Percentiles rank a stretch among this genome's conserved stretches.
Conservation (phyloP, 2,113 vertebrate species). For the Casuarius casuarius region DNA sequence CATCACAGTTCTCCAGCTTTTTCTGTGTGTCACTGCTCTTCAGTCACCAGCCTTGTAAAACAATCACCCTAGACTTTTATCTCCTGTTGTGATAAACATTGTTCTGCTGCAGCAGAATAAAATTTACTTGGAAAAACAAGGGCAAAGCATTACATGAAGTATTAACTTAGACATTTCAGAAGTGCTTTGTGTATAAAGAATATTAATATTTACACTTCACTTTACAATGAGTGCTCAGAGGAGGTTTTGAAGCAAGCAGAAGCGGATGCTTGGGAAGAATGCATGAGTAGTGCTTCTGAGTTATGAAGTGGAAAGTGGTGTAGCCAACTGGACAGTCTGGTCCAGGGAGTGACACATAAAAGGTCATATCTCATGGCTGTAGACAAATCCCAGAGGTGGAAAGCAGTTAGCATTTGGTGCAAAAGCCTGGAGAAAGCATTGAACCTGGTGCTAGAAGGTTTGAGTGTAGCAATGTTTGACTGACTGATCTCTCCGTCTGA, state of each 20-base stretch:
- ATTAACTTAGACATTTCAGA: conserved; percentile 19
- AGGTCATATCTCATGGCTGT: not conserved
- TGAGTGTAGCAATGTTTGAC: not conserved
- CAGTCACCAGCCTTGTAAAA: not conserved
- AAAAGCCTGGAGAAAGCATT: not conserved
- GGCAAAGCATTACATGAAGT: not conserved
- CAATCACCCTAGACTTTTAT: not conserved
- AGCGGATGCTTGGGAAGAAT: not conserved
- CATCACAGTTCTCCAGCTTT: not conserved
- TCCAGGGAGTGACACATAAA: not conserved
- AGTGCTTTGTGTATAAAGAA: not conserved
- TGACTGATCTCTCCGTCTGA: fast-evolving
- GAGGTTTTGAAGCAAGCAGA: not conserved
- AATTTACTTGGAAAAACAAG: conserved; percentile 1
- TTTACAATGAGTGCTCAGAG: not conserved
- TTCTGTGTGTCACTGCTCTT: not conserved
- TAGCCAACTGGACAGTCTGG: not conserved
- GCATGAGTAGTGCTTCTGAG: not conserved
- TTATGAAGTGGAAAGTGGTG: not conserved
- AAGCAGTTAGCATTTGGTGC: not conserved
- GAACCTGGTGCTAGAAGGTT: not conserved
- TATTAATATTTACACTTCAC: not conserved
- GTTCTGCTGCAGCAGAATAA: not conserved
- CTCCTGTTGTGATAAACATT: not conserved
- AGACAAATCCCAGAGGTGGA: not conserved